These are phyloP conservation scores for Amiota minor DNA, from an alignment of 2,888 invertebrate species.

Conservation along the genomic window DNA sequence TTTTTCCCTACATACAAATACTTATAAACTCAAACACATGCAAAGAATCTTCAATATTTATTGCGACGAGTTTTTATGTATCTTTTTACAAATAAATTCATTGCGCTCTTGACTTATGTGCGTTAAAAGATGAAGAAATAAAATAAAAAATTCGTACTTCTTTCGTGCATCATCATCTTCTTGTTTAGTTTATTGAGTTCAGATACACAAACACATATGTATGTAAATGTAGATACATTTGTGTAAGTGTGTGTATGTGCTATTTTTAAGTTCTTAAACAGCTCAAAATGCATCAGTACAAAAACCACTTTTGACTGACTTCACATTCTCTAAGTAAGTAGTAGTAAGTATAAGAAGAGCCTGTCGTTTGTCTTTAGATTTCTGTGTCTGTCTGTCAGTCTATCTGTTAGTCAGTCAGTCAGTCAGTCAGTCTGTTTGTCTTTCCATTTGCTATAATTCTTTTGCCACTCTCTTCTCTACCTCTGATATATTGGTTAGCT, in stretches of 20 bases:
- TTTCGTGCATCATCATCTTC: slow-evolving; percentile 1
- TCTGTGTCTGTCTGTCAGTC: too few species aligned
- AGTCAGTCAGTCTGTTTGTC: slow-evolving; percentile 18
- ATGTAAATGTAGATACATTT: too few species aligned
- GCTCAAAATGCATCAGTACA: slow-evolving; percentile 4
- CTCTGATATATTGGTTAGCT: neutral
- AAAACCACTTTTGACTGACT: slow-evolving; percentile 25
- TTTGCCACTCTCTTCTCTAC: slow-evolving; percentile 10
- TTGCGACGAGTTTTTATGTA: neutral
- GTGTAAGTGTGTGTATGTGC: slow-evolving; percentile 6
- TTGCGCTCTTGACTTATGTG: slow-evolving; percentile 20
- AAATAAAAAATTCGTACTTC: too few species aligned
- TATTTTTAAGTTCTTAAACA: slow-evolving; percentile 27
- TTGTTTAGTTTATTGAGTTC: slow-evolving; percentile 24
- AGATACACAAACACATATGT: neutral
- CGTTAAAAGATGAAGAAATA: neutral
- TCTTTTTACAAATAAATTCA: neutral
- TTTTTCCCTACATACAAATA: neutral
- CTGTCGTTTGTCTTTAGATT: slow-evolving; percentile 13
- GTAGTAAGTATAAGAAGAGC: neutral
- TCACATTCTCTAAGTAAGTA: neutral
- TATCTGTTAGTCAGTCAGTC: slow-evolving; percentile 21
- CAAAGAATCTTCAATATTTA: too few species aligned
- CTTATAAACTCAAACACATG: neutral
- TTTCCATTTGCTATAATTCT: slow-evolving; percentile 32